Evolutionary conservation across 2,113 vertebrate species (phyloP).

Genomic region (Anser cygnoides): DNA sequence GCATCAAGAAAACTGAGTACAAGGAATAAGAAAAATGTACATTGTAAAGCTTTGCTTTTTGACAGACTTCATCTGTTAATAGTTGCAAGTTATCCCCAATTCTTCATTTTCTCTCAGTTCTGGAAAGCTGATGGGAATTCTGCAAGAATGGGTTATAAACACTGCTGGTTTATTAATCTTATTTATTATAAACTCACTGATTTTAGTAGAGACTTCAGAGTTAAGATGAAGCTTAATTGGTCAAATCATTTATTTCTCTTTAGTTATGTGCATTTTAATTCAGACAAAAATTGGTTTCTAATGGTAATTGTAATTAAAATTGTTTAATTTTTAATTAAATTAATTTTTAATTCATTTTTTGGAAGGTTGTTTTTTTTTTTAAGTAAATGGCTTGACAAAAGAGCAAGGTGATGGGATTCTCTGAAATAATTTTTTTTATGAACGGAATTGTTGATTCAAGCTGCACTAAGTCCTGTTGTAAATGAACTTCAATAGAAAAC

Average conservation of each 20-base stretch:
- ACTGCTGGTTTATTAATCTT: not conserved
- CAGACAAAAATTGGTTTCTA: not conserved
- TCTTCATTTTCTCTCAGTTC: not conserved
- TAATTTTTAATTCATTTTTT: not conserved
- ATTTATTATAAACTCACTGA: not conserved
- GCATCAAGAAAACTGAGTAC: not conserved
- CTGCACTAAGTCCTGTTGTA: not conserved
- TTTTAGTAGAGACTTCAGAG: not conserved
- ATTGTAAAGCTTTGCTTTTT: conserved; percentile 27
- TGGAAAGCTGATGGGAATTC: not conserved
- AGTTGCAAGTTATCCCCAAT: not conserved
- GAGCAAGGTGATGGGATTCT: not conserved
- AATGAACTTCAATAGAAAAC: not conserved
- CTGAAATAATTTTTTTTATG: not conserved
- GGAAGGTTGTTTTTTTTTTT: conserved; percentile 8
- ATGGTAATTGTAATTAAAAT: not conserved
- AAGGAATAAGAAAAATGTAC: not conserved
- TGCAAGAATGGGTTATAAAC: not conserved
- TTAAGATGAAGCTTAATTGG: not conserved
- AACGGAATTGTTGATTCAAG: not conserved
- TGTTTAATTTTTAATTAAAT: not conserved
- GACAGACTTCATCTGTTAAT: not conserved
- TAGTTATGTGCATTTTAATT: not conserved
- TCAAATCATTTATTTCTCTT: not conserved
- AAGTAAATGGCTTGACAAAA: not conserved